A percentile compares a stretch with the other conserved stretches of the same genome.
These are phyloP conservation scores for Elysia chlorotica DNA, from an alignment of 1,140 invertebrate genomes.

Conservation along the genomic window DNA sequence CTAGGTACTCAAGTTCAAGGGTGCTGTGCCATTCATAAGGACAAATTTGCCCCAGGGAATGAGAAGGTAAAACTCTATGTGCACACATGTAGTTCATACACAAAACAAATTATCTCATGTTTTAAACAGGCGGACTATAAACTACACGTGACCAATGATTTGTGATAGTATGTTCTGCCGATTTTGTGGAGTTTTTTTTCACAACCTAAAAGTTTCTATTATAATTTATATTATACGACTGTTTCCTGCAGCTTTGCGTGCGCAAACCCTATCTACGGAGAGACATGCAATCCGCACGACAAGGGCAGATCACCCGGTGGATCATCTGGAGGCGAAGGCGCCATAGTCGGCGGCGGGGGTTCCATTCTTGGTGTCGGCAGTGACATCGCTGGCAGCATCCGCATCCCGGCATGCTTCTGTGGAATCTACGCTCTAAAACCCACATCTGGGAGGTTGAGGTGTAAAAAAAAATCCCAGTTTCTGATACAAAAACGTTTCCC, in stretches of 20 bases:
- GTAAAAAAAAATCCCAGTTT: background rate
- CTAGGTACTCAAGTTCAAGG: background rate
- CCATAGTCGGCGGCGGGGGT: constrained; percentile 53
- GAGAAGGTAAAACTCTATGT: background rate
- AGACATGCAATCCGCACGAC: constrained; percentile 59
- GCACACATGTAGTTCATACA: too few relatives aligned
- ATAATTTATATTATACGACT: background rate
- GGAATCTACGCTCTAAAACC: constrained; percentile 61
- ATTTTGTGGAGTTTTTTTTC: background rate
- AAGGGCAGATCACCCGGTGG: constrained; percentile 56
- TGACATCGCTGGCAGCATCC: constrained; percentile 62
- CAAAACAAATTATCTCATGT: background rate
- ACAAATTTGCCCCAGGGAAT: background rate
- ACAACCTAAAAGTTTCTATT: background rate
- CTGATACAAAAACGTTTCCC: background rate
- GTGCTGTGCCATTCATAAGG: background rate
- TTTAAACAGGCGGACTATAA: background rate
- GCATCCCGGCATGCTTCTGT: constrained; percentile 61
- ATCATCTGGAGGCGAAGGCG: constrained; percentile 60
- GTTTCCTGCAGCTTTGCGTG: constrained; percentile 52
- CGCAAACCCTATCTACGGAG: constrained; percentile 64
- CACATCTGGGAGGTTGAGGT: constrained; percentile 38
- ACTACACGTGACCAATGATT: background rate
- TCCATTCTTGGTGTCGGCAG: constrained; percentile 59
- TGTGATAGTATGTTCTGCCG: background rate